These are phyloP conservation scores for Cynodonichthys magdalenae DNA, from an alignment of 2,797 vertebrate genomes.

Conservation along the genomic window DNA sequence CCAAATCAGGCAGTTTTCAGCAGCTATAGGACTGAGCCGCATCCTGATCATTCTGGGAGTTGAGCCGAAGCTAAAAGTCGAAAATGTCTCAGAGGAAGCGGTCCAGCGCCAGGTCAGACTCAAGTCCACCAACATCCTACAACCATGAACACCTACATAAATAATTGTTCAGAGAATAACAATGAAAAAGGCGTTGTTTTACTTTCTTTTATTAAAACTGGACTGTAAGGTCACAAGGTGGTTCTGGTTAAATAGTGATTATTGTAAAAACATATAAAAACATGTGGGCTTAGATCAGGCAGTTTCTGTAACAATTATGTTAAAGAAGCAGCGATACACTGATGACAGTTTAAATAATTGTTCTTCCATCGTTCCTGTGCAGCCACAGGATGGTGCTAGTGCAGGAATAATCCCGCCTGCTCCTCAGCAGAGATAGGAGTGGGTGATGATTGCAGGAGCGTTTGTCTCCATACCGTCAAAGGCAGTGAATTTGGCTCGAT, in stretches of 20 bases:
- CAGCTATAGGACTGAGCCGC: slow-evolving; percentile 82
- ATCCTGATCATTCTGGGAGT: slow-evolving; percentile 84
- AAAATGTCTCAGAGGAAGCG: slow-evolving; percentile 77
- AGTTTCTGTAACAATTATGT: not conserved
- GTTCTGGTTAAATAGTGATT: not conserved
- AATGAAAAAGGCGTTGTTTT: too few relatives aligned
- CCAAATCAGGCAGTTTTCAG: slow-evolving; percentile 83
- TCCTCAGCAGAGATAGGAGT: slow-evolving; percentile 38
- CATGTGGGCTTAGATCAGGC: not conserved
- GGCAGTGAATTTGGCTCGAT: slow-evolving; percentile 50
- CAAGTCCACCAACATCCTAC: not conserved
- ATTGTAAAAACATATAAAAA: not conserved
- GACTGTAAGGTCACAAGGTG: not conserved
- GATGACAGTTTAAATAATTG: slow-evolving; percentile 8
- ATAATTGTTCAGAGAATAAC: too few relatives aligned
- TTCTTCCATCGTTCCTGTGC: slow-evolving; percentile 23
- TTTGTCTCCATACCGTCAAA: slow-evolving; percentile 60
- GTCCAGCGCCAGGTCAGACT: slow-evolving; percentile 81
- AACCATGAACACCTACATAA: too few relatives aligned
- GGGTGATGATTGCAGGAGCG: slow-evolving; percentile 47
- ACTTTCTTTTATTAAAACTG: too few relatives aligned
- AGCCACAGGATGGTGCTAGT: slow-evolving; percentile 78
- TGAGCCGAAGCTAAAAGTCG: slow-evolving; percentile 72
- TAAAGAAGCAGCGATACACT: not conserved
- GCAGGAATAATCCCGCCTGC: slow-evolving; percentile 55